Percentiles rank a stretch among this genome's conserved stretches.
phyloP scores from a whole-genome alignment of 2,113 vertebrate species.

The Heterocephalus glaber region DNA sequence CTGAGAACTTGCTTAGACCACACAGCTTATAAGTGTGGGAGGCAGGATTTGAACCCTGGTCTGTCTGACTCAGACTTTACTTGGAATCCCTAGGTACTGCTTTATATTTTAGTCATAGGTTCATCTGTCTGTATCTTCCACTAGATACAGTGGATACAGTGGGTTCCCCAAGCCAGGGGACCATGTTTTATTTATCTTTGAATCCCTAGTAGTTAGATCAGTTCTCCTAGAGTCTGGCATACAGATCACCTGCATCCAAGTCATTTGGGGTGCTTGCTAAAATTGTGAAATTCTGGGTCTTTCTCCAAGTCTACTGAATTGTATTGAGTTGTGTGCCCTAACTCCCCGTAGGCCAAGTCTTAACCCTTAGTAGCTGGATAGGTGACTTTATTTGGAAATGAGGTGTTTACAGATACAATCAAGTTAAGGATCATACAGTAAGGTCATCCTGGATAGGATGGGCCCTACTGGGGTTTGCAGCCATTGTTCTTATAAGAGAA shows the following conservation, averaged over 20 bases:
- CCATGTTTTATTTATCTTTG: neutral
- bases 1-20: neutral
- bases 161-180: neutral
- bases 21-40: neutral
- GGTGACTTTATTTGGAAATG: constrained; percentile 20
- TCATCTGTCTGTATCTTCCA: neutral
- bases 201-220: neutral
- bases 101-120: neutral
- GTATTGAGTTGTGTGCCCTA: neutral
- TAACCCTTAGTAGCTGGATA: neutral
- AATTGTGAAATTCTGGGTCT: neutral
- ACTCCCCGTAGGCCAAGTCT: neutral
- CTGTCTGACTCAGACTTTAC: neutral
- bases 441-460: neutral
- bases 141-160: too few relatives aligned
- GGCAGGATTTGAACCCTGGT: neutral
- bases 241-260: neutral
- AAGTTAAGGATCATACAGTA: neutral
- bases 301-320: neutral
- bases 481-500: neutral
- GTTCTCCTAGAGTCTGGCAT: neutral
- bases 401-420: neutral
- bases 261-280: neutral
- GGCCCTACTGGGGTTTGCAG: neutral
- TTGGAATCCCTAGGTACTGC: neutral